phyloP scores from a whole-genome alignment of 2,797 vertebrate genomes.

The Knipowitschia caucasica region DNA sequence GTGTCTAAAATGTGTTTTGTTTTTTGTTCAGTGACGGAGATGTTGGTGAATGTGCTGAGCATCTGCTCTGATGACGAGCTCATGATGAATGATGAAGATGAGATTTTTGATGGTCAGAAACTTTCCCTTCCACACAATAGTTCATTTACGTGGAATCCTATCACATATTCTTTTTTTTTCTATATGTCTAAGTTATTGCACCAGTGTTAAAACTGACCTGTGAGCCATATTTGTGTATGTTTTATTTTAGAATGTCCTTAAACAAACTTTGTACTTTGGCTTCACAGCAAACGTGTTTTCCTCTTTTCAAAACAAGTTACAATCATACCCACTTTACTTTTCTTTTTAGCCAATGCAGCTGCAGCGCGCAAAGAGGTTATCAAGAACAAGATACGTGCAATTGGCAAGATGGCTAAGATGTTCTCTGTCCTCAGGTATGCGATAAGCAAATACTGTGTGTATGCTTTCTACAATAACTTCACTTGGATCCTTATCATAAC shows the following conservation, averaged over 20 bases:
- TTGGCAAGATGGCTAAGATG: constrained; percentile 85
- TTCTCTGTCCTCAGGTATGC: constrained; percentile 81
- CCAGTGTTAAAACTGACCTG: too few relatives aligned
- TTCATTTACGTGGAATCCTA: not conserved
- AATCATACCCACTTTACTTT: not conserved
- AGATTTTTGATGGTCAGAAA: constrained; percentile 90
- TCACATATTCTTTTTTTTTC: not conserved
- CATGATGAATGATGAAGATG: constrained; percentile 94
- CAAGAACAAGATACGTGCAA: constrained; percentile 83
- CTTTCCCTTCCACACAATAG: not conserved
- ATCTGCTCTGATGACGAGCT: constrained; percentile 98
- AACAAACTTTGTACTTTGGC: too few relatives aligned
- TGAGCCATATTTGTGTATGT: too few relatives aligned
- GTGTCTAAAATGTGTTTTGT: not conserved
- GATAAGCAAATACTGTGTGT: not conserved
- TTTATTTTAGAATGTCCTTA: too few relatives aligned
- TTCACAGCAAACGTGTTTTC: not conserved
- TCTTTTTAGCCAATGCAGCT: constrained; percentile 77
- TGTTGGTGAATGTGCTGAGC: constrained; percentile 97
- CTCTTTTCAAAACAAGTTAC: not conserved
- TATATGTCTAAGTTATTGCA: too few relatives aligned
- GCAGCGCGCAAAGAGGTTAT: constrained; percentile 83
- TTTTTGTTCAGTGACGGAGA: constrained; percentile 87
- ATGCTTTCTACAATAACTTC: not conserved
- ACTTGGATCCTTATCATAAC: not conserved